Evolutionary conservation across 2,797 vertebrate species (phyloP), one percentile per base, ranked within the genome.

Genomic region (Spondyliosoma cantharus): DNA sequence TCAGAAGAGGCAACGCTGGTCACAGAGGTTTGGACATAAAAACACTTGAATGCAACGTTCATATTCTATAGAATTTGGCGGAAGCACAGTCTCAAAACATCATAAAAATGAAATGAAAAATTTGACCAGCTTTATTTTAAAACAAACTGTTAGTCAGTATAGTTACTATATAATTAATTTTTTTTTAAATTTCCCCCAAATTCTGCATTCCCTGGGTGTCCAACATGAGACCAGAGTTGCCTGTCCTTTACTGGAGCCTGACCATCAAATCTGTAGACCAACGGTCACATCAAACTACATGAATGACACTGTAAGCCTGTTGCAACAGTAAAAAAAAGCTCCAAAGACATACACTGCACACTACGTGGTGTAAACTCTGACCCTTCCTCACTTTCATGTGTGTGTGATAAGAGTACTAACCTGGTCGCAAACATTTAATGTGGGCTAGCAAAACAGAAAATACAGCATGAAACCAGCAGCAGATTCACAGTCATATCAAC

Each of bases 391-490:
- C 82, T 87, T 89, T 80, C 80, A 93, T 92, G 93, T 94, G 87
- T 93, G 93, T 94, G 93, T 93, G 91, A 89, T 84, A 89, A 91
- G 89, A 92, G 92, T 94, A 94, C 98, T 99, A 96, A 99, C 97
- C 98, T 99, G 98, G 93, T 99, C 98, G 98, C 96, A 98, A 96
- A 99, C 96, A 99, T 95, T 98, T 97, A 99, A 97, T 97, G 97
- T 99, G 95, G 98, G 98, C 98, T 99, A 98, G 96, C 95, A 96
- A 96, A 97, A 97, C 94, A 98, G 95, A 97, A 97, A 97, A 97
- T 92, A 96, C 95, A 96, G 96, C 93, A 97, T 96, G 96, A 96
- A 97, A 96, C 97, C 96, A 97, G 96, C 96, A 95, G 96, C 95
- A 95, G 93, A 88, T 92, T 91, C 93, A 96, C 95, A 94, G 94